Evolutionary conservation across 2,888 invertebrate species (phyloP), one percentile per base, ranked within the genome.

Genomic region (Acleris emargana): DNA sequence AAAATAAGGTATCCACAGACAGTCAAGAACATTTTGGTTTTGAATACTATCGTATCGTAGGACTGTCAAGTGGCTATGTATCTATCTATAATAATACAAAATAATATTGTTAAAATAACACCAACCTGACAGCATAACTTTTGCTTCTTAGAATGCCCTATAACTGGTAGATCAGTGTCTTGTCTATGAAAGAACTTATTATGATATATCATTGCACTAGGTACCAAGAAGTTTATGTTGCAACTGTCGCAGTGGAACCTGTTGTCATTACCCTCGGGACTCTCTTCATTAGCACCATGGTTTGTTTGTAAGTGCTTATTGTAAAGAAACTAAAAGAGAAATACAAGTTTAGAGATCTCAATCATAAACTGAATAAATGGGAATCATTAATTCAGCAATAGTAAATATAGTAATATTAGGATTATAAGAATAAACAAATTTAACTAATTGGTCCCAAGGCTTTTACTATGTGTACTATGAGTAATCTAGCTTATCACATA

Each of bases 131-230:
- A 79, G 64, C 79, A 77, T 57, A 84, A 74, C 72, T 82, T 89
- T 1, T 89, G 73, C 76, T 91, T 91, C 68, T 87, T 91, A 13
- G 91, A 91, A 53, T 84, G 80, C n/a, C 91, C 92, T 61, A 90
- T 75, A 58, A 77, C 73, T 9, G 88, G 83, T 59, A 89, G 71
- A 58, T 91, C 91, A 55, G 82, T 81, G 42, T 89, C 87, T 77
- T 89, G 88, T 17, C 91, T 79, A 76, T 93, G 93, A 68, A 87
- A 93, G 69, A 88, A 92, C 69, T 87, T 91, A 62, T 90, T 92
- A 73, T 95, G 95, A 76, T 95, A 94, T 62, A 93, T 79, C 79
- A 94, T 91, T 0, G 95, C 95, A 51, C 93, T 87, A 4, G 90
- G 81, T 42, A 91, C 83, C 74, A 89, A 93, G 80, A 95, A 95